Conservation (phyloP, 2,113 vertebrate genomes). For the Solenodon paradoxus region DNA sequence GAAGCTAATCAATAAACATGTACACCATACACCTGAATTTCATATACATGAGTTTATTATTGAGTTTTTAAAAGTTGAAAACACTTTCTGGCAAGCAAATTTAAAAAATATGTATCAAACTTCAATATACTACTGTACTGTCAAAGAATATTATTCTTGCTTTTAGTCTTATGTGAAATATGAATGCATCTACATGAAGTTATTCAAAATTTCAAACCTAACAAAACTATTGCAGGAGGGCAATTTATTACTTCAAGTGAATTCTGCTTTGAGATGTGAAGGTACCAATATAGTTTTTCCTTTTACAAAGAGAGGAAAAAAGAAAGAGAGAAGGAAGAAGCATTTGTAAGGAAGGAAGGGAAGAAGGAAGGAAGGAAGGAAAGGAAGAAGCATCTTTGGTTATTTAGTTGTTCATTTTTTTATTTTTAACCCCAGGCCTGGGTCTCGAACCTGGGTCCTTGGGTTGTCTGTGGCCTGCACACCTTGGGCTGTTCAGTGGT, state of each 20-base stretch:
- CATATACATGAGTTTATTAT: neutral
- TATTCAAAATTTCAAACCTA: conserved; percentile 74
- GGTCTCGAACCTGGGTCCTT: no score
- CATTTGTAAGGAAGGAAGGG: no score
- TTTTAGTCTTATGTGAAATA: neutral
- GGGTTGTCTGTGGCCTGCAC: no score
- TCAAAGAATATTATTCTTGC: neutral
- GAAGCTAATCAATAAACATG: neutral
- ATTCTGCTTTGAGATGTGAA: conserved; percentile 78
- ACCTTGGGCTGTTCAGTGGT: no score
- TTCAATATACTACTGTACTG: neutral
- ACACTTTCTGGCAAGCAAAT: neutral
- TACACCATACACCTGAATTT: neutral
- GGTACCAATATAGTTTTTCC: no score
- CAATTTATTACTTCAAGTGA: conserved; percentile 76
- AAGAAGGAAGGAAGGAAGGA: no score
- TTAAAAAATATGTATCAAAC: neutral
- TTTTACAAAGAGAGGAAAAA: no score
- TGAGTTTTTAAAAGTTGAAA: neutral
- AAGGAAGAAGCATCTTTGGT: no score
- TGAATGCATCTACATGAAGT: conserved; percentile 47
- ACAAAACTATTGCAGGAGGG: conserved; percentile 66
- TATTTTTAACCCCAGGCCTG: no score
- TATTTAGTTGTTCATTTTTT: no score
- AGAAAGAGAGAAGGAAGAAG: no score